Evolutionary conservation across 2,113 vertebrate genomes (phyloP).

Genomic region (Stigmatopora argus): DNA sequence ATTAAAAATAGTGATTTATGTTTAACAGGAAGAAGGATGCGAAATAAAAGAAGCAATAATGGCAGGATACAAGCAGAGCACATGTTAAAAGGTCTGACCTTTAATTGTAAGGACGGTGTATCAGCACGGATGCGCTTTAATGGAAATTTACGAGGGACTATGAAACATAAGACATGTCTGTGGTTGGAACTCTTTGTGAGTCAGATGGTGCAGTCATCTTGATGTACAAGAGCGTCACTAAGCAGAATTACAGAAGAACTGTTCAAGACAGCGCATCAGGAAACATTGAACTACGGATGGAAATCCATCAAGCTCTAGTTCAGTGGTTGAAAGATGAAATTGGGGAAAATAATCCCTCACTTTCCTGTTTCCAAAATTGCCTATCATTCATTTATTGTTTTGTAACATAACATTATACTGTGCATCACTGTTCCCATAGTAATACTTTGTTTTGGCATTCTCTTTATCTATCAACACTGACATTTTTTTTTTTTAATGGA

Average conservation of each 20-base stretch:
- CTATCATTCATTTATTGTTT: background rate
- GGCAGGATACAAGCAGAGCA: background rate
- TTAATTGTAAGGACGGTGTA: background rate
- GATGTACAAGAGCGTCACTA: conserved; percentile 9
- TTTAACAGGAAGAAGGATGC: too few relatives aligned
- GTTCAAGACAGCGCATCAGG: background rate
- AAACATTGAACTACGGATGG: conserved; percentile 10
- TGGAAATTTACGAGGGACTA: conserved; percentile 17
- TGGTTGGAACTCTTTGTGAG: conserved; percentile 26
- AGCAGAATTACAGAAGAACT: conserved; percentile 14
- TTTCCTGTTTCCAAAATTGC: conserved; percentile 16
- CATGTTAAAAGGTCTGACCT: background rate
- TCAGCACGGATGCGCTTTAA: conserved; percentile 8
- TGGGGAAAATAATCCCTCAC: conserved; percentile 14
- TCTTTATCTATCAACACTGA: conserved; percentile 1
- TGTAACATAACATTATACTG: background rate
- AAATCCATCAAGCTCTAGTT: conserved; percentile 15
- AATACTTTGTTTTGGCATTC: conserved; percentile 13
- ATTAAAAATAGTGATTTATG: too few relatives aligned
- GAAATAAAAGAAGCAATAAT: background rate
- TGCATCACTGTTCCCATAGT: conserved; percentile 6
- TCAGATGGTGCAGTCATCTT: conserved; percentile 19
- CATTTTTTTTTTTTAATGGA: background rate
- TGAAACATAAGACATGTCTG: conserved; percentile 23
- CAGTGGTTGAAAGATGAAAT: conserved; percentile 31